Evolutionary conservation across 2,888 invertebrate species (phyloP).

Genomic region (Heliconius ethilla): DNA sequence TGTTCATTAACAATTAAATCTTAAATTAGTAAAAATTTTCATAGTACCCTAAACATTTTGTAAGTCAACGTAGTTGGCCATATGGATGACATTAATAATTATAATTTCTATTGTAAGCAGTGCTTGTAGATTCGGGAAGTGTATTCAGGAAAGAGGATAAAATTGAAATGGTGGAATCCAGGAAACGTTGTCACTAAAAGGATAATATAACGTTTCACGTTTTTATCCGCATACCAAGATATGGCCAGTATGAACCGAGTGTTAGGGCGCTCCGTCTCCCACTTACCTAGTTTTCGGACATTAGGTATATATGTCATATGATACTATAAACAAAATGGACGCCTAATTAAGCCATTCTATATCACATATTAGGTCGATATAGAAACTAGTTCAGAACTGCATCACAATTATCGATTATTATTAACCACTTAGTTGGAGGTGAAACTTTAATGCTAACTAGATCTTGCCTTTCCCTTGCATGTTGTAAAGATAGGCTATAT

Average conservation of each 20-base stretch:
- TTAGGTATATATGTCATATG: conserved; percentile 1
- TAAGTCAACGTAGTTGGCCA: not conserved
- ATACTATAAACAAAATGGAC: conserved; percentile 40
- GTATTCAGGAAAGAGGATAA: too few relatives aligned
- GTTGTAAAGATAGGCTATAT: conserved; percentile 32
- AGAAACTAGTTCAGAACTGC: conserved; percentile 65
- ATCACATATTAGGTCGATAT: conserved; percentile 62
- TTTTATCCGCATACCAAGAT: not conserved
- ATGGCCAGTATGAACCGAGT: not conserved
- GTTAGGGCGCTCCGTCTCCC: not conserved
- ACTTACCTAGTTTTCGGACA: not conserved
- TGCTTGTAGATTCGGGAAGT: too few relatives aligned
- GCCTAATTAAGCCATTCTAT: conserved; percentile 52
- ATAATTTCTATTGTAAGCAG: too few relatives aligned
- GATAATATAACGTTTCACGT: not conserved
- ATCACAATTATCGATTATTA: conserved; percentile 73
- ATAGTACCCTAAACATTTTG: not conserved
- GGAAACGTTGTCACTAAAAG: not conserved
- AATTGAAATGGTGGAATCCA: too few relatives aligned
- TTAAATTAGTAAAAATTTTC: not conserved
- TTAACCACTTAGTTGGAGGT: conserved; percentile 63
- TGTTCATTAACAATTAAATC: not conserved
- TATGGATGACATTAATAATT: too few relatives aligned
- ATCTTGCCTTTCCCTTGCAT: conserved; percentile 42
- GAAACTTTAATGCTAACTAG: conserved; percentile 55